Percentiles rank a stretch among this genome's conserved stretches.
phyloP scores from a whole-genome alignment of 1,140 invertebrate species.

The Hetaerina americana region DNA sequence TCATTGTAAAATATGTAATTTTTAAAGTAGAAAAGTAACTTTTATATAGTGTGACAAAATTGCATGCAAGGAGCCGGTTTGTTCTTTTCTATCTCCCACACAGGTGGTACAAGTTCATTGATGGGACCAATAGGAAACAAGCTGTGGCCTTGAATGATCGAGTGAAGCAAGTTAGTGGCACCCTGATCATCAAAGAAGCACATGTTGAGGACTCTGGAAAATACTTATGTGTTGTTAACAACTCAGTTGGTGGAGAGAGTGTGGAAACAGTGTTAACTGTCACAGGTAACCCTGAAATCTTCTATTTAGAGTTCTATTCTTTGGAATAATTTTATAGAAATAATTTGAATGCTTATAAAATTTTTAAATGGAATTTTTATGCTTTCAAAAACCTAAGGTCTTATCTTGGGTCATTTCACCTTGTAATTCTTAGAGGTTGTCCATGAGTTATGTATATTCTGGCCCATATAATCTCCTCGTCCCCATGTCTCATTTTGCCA shows the following conservation, averaged over 20 bases:
- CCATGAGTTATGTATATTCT: too few relatives aligned
- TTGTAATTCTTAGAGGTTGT: too few relatives aligned
- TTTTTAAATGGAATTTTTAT: too few relatives aligned
- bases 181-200: conserved; percentile 79
- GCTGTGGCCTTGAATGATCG: conserved; percentile 72
- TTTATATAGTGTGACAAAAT: conserved; percentile 20
- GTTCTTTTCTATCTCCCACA: conserved; percentile 27
- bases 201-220: conserved; percentile 85
- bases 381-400: too few relatives aligned
- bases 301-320: too few relatives aligned
- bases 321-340: too few relatives aligned
- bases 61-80: conserved; percentile 2
- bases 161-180: conserved; percentile 86
- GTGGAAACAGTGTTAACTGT: conserved; percentile 86
- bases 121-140: conserved; percentile 67
- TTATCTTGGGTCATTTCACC: too few relatives aligned
- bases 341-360: too few relatives aligned
- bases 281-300: conserved; percentile 39
- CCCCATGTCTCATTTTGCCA: too few relatives aligned
- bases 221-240: conserved; percentile 87
- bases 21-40: too few relatives aligned
- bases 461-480: too few relatives aligned
- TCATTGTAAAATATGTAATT: too few relatives aligned
- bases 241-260: conserved; percentile 82
- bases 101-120: conserved; percentile 91